phyloP scores from a whole-genome alignment of 2,797 vertebrate species.

The Falco rusticolus region DNA sequence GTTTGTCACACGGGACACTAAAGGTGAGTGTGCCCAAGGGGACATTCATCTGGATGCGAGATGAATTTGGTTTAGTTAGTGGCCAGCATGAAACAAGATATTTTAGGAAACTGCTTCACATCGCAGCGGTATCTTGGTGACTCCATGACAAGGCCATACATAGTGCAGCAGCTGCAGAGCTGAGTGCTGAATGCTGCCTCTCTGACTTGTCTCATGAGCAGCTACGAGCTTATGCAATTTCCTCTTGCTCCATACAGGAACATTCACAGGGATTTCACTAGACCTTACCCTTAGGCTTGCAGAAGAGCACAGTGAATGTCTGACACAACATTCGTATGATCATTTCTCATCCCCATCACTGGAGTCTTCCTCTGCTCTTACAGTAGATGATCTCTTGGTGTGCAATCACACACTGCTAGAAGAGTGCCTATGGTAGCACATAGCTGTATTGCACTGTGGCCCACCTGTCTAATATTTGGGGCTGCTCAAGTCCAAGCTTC shows the following conservation, averaged over 20 bases:
- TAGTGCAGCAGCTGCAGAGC: neutral
- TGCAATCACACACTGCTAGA: neutral
- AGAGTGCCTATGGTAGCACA: neutral
- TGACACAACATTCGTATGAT: neutral
- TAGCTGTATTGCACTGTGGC: neutral
- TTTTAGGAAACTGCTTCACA: neutral
- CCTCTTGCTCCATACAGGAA: slow-evolving; percentile 10
- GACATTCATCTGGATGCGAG: neutral
- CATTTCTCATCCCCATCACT: neutral
- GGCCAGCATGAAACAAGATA: neutral
- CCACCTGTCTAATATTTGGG: neutral
- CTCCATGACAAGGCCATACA: neutral
- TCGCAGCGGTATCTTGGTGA: neutral
- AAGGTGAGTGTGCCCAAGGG: neutral
- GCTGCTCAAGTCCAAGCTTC: neutral
- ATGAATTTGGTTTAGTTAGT: neutral
- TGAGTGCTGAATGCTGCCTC: neutral
- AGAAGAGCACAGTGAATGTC: neutral
- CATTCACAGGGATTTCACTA: neutral
- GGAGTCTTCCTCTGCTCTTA: neutral
- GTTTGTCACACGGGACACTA: neutral
- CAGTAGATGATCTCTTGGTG: accelerated
- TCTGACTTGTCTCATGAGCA: neutral
- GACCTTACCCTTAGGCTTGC: neutral
- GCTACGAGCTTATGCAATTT: neutral